A percentile compares a stretch with the other conserved stretches of the same genome.
Conservation (phyloP, 2,113 vertebrate species). For the Prionailurus bengalensis region DNA sequence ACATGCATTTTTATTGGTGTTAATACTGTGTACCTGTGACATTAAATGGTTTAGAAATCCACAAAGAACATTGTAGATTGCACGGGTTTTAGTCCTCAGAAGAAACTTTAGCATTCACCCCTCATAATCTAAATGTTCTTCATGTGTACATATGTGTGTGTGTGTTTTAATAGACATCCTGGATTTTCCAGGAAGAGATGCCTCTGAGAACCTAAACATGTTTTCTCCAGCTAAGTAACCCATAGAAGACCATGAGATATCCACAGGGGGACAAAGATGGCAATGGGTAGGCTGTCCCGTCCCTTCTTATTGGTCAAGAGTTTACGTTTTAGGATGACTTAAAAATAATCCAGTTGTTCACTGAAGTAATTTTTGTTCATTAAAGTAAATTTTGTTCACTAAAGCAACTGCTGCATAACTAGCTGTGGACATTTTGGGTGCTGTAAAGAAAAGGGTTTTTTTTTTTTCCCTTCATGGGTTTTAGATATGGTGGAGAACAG, state of each 20-base stretch:
- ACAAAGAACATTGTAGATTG: neutral
- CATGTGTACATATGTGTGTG: fast-evolving
- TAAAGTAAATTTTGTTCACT: neutral
- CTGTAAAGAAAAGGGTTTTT: neutral
- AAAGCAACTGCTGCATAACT: no score
- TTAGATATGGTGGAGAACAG: neutral
- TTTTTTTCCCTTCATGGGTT: neutral
- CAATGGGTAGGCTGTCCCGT: neutral
- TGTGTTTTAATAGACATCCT: neutral
- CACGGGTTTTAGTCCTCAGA: neutral
- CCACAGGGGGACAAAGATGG: neutral
- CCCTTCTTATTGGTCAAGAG: neutral
- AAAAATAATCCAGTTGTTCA: constrained; percentile 1
- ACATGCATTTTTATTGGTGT: neutral
- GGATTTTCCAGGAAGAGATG: neutral
- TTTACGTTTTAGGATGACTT: neutral
- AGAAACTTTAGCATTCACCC: neutral
- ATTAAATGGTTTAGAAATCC: neutral
- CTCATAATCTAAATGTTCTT: neutral
- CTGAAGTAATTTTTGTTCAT: neutral
- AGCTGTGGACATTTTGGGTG: no score
- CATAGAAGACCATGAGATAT: neutral
- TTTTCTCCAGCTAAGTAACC: neutral
- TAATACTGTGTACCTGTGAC: neutral
- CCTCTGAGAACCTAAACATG: neutral